Base-by-base conservation (phyloP, 1,140 invertebrate genomes). In the Dysdera silvatica region DNA sequence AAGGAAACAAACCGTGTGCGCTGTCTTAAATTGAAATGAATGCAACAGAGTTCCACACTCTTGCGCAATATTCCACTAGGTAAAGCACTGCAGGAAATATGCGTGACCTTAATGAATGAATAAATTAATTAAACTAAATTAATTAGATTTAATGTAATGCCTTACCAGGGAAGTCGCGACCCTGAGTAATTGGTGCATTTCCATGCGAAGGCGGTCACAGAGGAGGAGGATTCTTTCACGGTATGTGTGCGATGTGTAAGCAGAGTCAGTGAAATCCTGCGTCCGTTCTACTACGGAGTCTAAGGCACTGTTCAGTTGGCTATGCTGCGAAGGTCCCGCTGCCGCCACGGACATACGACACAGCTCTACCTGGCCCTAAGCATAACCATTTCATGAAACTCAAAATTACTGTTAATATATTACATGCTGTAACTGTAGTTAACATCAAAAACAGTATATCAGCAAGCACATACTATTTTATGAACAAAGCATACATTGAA, bases 211-310 rank as follows among this genome's bases (percentile, higher is more conserved):
- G 65, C 88, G 82, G 76, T 96, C 91, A 72, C 87, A 89, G n/a
- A 93, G 82, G 43, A 91, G 80, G 1, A 97, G 79, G 70, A 98
- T 95, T 73, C 90, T 90, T 78, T 99, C 93, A 54, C 95, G 82
- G 77, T 98, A 91, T 71, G 97, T 91, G 78, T 99, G 94, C 69
- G 85, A 89, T 33, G 95, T 98, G 77, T 98, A 98, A 55, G 95
- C 92, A 58, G 95, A 98, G 78, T 99, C 95, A 12, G 96, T 99
- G 78, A 99, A 99, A 77, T 99, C 96, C 78, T 75, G 69, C 54
- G 91, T 95, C 70, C 92, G 85, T 77, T 99, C 95, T 31, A 95
- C 85, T 20, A 98, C 85, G 33, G 87, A 85, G 59, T 97, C 92
- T 69, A 98, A 82, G 29, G 91, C 88, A 65, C 82, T 74, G 0